Base-by-base conservation (phyloP, 1,140 invertebrate genomes). In the Megalopta genalis region DNA sequence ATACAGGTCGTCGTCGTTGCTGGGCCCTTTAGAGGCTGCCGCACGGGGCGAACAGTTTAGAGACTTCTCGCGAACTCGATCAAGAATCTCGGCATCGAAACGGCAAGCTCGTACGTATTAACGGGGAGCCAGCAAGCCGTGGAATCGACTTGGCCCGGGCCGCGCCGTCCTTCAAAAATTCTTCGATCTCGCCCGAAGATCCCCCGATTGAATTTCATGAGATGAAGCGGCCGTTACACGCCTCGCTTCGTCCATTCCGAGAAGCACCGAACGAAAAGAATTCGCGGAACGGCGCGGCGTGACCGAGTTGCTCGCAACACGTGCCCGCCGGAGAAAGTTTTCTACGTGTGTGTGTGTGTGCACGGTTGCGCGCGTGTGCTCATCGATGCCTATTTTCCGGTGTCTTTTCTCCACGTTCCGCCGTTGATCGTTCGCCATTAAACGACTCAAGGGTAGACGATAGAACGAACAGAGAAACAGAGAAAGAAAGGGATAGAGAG, bases 181-280 rank as follows among this genome's bases (percentile, higher is more conserved):
- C 78, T 86, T 86, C 81, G 85, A 86, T 86, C 72, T 49, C 60
- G 37, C 32, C 5, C 74, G 66, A 86, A 83, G 81, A 83, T 86
- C 46, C 70, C 10, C 23, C 84, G 77, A 86, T 89, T 89, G 87
- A 89, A 89, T 89, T 89, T 89, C 88, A 89, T 89, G 88, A 89
- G 88, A 89, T 88, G 88, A 88, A 74, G 64, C 86, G 60, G 68
- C 85, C 84, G 85, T 89, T 89, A 89, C 88, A 89, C 86, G 88
- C 81, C 83, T 88, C 86, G 86, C 81, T 89, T 88, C 81, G 88
- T 81, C 81, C 84, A 83, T 83, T 81, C 84, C 85, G 77, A 77
- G 74, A 72, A 76, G 69, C 63, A 78, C 59, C 80, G 80, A 82
- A 74, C 63, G 66, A 46, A 74, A 79, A 62, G 69, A 85, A 82